These are phyloP conservation scores for Ochlodes sylvanus DNA, from an alignment of 2,888 invertebrate genomes.

Conservation along the genomic window DNA sequence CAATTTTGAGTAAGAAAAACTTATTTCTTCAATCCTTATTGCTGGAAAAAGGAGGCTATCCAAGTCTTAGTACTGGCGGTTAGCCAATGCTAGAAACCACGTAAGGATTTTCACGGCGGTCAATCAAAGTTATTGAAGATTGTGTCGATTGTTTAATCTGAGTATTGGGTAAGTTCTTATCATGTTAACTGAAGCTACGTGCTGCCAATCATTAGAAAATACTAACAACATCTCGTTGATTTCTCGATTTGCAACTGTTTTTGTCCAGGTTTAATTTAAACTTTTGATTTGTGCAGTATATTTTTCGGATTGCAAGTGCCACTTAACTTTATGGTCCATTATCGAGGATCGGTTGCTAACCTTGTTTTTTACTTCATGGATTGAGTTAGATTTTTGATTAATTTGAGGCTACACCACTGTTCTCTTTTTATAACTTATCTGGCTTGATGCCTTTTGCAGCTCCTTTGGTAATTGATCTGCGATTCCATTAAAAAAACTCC, in stretches of 20 bases:
- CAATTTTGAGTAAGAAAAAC: constrained; percentile 8
- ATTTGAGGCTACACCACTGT: constrained; percentile 5
- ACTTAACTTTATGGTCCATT: constrained; percentile 19
- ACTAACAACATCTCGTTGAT: neutral
- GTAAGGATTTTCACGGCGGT: constrained; percentile 17
- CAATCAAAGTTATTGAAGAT: constrained; percentile 10
- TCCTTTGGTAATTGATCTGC: neutral
- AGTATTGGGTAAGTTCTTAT: neutral
- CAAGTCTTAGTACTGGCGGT: constrained; percentile 18
- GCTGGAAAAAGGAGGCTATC: constrained; percentile 15
- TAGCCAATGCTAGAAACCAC: constrained; percentile 21
- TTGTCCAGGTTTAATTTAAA: constrained; percentile 13
- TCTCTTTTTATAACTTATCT: neutral
- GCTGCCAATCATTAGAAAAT: neutral
- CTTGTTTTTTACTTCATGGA: constrained; percentile 4
- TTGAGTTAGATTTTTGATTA: constrained; percentile 14
- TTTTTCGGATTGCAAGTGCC: constrained; percentile 12
- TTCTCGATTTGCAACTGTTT: constrained; percentile 12
- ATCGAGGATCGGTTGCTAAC: constrained; percentile 14
- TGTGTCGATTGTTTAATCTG: neutral
- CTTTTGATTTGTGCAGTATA: constrained; percentile 18
- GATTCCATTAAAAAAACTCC: neutral
- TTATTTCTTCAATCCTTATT: constrained; percentile 14
- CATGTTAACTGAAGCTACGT: neutral
- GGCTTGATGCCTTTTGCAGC: neutral